These are phyloP conservation scores for Cosmia trapezina DNA, from an alignment of 2,888 invertebrate genomes.

Conservation along the genomic window DNA sequence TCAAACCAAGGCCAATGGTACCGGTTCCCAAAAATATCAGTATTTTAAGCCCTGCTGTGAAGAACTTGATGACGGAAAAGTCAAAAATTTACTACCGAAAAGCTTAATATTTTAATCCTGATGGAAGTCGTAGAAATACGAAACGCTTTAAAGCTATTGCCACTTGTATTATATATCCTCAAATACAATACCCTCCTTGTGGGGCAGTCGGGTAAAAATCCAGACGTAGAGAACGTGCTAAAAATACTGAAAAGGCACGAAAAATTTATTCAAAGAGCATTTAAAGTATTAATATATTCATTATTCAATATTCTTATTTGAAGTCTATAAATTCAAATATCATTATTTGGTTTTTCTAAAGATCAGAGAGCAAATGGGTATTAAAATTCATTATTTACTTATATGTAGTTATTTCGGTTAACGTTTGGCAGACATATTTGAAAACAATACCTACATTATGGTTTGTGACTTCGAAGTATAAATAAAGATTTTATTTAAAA, in stretches of 20 bases:
- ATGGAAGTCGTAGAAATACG: neutral
- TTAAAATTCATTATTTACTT: conserved; percentile 3
- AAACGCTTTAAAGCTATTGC: neutral
- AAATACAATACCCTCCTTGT: neutral
- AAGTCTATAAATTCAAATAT: conserved; percentile 24
- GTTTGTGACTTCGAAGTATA: no score
- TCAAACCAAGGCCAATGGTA: no score
- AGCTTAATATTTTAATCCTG: no score
- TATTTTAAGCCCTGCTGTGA: neutral
- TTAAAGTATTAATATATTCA: conserved; percentile 13
- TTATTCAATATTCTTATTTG: conserved; percentile 24
- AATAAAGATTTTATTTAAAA: no score
- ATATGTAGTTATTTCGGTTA: conserved; percentile 10
- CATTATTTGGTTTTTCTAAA: conserved; percentile 26
- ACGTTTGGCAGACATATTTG: no score
- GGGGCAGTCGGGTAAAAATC: neutral
- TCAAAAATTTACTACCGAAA: neutral
- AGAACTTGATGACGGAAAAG: neutral
- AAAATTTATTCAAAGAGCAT: neutral
- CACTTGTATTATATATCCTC: neutral
- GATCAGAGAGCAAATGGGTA: conserved; percentile 18
- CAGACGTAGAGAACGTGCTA: no score
- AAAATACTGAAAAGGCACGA: neutral
- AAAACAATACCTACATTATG: neutral
- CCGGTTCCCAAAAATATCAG: no score